Evolutionary conservation across 2,797 vertebrate species (phyloP), one percentile per base, ranked within the genome.

Genomic region (Naso thynnoides): DNA sequence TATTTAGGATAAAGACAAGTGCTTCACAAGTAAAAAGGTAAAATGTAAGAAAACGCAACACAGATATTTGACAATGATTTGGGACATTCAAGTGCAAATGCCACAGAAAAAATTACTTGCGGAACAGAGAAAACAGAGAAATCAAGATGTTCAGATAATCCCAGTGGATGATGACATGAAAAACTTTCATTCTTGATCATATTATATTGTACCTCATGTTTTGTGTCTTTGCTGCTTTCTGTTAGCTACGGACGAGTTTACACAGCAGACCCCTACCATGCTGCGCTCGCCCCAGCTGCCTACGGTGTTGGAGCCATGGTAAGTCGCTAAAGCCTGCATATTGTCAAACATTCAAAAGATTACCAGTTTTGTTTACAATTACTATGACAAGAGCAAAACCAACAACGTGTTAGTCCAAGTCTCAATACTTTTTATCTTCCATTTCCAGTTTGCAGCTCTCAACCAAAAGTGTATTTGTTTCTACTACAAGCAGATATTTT

Each of bases 231-330:
- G 42, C 24, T 82, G 47, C 24, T 83, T 47, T 55, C 45, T 65
- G 0, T 49, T 55, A 99, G 98, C 93, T 99, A 99, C 24, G 98
- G 98, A 85, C 96, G 98, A 81, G 97, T 98, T 91, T 99, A 98
- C 91, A 98, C 98, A n/a, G 92, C 98, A 84, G 98, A 99, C 88
- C 97, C 98, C 81, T 99, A 99, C 94, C 97, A 98, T 58, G 97
- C 97, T 89, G 97, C 98, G 54, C 95, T 99, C 74, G 95, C 96
- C 90, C 96, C 97, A 78, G 96, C 98, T 3, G 97, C 98, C 87
- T 99, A 99, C 64, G 98, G 98, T 92, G 98, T 99, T 83, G 97
- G 98, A 90, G 98, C 98, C 92, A 98, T 99, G 98, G 98, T 99
- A 87, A 95, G 96, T 93, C 76, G 5, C 15, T 7, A 3, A 45